Conservation (phyloP, 2,797 vertebrate genomes). For the Denticeps clupeoides region DNA sequence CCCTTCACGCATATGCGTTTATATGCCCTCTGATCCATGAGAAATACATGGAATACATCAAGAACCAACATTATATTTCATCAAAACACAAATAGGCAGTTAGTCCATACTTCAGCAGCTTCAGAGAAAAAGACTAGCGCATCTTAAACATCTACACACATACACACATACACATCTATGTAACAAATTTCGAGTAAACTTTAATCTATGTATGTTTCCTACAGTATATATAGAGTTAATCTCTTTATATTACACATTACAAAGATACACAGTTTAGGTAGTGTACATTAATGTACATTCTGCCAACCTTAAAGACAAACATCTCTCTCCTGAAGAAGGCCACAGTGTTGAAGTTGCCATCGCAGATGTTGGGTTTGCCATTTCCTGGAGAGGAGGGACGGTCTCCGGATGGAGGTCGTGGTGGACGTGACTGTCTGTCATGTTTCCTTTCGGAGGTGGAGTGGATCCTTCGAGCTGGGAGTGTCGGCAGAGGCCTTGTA, state of each 20-base stretch:
- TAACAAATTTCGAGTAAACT: too few relatives aligned
- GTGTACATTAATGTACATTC: too few relatives aligned
- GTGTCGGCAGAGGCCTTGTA: slow-evolving; percentile 82
- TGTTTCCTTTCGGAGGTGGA: slow-evolving; percentile 82
- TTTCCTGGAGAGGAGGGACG: slow-evolving; percentile 72
- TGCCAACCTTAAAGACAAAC: slow-evolving; percentile 94
- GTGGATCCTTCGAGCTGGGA: slow-evolving; percentile 78
- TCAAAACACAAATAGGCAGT: too few relatives aligned
- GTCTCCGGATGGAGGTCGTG: slow-evolving; percentile 73
- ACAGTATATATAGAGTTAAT: too few relatives aligned
- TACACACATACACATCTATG: background rate
- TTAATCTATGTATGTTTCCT: too few relatives aligned
- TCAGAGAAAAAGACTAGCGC: background rate
- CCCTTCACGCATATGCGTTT: background rate
- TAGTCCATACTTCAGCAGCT: background rate
- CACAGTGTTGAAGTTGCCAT: slow-evolving; percentile 95
- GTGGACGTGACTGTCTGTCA: slow-evolving; percentile 73
- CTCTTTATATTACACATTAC: too few relatives aligned
- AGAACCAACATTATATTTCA: too few relatives aligned
- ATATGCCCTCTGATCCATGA: background rate
- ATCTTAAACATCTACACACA: background rate
- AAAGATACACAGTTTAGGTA: too few relatives aligned
- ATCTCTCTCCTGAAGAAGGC: slow-evolving; percentile 94
- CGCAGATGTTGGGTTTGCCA: slow-evolving; percentile 88
- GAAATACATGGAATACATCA: too few relatives aligned